A percentile compares a stretch with the other conserved stretches of the same genome.
phyloP scores from a whole-genome alignment of 2,888 invertebrate species.

The Galeopsomyia nigrocyanea region DNA sequence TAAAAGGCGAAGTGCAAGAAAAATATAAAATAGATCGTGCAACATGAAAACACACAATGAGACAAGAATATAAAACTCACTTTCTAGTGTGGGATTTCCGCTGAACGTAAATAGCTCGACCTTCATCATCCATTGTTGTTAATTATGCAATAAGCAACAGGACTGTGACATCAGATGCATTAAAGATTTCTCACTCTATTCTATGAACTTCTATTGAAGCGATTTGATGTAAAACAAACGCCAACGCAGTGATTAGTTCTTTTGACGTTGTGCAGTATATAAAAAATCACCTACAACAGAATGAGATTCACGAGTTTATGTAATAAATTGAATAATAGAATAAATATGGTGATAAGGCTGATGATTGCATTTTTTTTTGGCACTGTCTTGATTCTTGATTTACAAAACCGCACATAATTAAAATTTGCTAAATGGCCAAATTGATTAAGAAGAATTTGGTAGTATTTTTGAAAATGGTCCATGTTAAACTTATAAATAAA shows the following conservation, averaged over 20 bases:
- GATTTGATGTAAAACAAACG: conserved; percentile 2
- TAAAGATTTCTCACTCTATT: conserved; percentile 55
- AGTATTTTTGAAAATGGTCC: no score
- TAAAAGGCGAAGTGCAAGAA: background rate
- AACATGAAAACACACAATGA: background rate
- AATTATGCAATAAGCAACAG: conserved; percentile 60
- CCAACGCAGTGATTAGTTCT: background rate
- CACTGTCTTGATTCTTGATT: no score
- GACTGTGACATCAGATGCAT: conserved; percentile 59
- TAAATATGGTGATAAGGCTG: no score
- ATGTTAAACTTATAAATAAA: no score
- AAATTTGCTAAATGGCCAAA: no score
- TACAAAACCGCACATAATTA: no score
- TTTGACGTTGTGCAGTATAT: background rate
- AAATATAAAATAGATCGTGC: background rate
- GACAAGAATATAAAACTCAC: conserved; percentile 38
- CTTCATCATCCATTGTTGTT: conserved; percentile 61
- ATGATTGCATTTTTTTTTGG: no score
- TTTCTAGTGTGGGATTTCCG: conserved; percentile 62
- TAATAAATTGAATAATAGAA: no score
- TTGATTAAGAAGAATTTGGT: no score
- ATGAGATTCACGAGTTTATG: no score
- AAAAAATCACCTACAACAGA: no score
- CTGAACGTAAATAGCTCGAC: conserved; percentile 58
- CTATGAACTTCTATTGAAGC: conserved; percentile 50